Conservation (phyloP, 2,888 invertebrate genomes). For the Strigamia transsilvanica region DNA sequence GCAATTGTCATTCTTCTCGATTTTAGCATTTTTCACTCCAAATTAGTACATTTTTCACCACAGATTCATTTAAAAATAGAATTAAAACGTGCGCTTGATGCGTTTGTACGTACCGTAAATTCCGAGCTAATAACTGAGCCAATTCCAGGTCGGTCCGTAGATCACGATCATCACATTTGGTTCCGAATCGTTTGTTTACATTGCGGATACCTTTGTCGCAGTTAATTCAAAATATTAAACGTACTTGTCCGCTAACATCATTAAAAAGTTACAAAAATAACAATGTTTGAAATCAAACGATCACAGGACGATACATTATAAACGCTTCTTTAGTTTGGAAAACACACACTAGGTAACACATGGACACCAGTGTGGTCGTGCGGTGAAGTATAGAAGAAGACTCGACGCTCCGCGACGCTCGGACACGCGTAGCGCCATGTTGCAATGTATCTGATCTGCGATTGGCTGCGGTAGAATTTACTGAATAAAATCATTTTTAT, state of each 20-base stretch:
- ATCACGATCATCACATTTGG: not conserved
- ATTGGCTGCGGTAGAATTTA: not conserved
- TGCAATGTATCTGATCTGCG: not conserved
- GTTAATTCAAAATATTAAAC: not conserved
- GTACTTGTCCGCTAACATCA: not conserved
- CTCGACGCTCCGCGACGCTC: not conserved
- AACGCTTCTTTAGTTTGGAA: not conserved
- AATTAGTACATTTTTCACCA: too few species aligned
- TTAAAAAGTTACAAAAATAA: not conserved
- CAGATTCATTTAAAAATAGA: too few species aligned
- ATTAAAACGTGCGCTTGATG: too few species aligned
- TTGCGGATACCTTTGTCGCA: not conserved
- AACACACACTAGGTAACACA: not conserved
- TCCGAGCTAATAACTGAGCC: not conserved
- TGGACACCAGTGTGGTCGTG: not conserved
- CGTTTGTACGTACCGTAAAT: not conserved
- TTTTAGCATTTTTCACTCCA: too few species aligned
- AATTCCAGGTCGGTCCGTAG: not conserved
- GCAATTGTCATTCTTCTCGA: too few species aligned
- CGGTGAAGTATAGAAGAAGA: not conserved
- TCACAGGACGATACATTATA: constrained; percentile 20
- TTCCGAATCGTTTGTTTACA: not conserved
- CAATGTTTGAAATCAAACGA: constrained; percentile 25
- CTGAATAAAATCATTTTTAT: too few species aligned
- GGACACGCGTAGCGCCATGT: not conserved